A percentile compares a stretch with the other conserved stretches of the same genome.
phyloP scores from a whole-genome alignment of 2,113 vertebrate species.

The Dolichotis patagonum region DNA sequence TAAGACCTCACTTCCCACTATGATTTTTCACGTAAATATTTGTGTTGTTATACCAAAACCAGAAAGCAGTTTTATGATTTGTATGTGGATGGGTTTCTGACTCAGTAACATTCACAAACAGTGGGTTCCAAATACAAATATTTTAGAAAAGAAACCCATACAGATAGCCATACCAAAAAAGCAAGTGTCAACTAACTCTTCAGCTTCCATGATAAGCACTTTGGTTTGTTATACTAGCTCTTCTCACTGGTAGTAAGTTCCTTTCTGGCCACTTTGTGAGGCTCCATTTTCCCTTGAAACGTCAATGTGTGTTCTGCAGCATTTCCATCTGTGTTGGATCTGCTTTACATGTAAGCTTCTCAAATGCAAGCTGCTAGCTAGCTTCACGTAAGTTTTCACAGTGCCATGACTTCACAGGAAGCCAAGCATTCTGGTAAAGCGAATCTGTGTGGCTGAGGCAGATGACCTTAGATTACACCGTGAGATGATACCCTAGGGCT shows the following conservation, averaged over 20 bases:
- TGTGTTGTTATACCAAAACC: constrained; percentile 43
- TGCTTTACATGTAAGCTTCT: neutral
- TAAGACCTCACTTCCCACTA: constrained; percentile 32
- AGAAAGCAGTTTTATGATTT: constrained; percentile 8
- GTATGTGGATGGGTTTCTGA: neutral
- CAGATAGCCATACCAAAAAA: neutral
- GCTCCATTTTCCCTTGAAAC: neutral
- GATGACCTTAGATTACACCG: neutral
- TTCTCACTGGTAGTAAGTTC: neutral
- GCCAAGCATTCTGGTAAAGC: neutral
- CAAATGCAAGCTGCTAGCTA: constrained; percentile 22
- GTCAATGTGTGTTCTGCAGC: neutral
- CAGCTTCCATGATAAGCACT: neutral
- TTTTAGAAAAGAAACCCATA: neutral
- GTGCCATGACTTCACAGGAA: neutral
- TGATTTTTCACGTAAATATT: constrained; percentile 24
- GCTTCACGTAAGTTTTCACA: neutral
- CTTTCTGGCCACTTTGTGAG: neutral
- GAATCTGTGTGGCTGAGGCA: neutral
- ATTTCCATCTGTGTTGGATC: neutral
- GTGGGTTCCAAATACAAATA: neutral
- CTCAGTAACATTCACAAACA: neutral
- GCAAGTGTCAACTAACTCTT: neutral
- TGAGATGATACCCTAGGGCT: neutral
- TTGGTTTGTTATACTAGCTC: neutral